These are phyloP conservation scores for Nilaparvata lugens DNA, from an alignment of 1,140 invertebrate genomes.

Conservation along the genomic window DNA sequence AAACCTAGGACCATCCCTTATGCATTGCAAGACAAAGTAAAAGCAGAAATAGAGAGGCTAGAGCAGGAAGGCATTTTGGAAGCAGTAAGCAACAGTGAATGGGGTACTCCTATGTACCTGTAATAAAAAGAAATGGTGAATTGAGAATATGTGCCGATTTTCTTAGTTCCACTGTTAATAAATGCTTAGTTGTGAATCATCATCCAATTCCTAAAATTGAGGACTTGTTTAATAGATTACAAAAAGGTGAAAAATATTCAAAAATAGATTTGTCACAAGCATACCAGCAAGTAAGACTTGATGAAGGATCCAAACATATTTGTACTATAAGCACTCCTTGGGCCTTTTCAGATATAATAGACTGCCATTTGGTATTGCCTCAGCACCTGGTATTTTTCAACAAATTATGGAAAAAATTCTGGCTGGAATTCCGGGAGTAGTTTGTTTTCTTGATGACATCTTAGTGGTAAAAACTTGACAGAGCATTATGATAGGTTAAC, in stretches of 20 bases:
- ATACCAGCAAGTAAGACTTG: constrained; percentile 9
- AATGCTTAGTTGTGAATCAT: background rate
- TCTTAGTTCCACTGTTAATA: background rate
- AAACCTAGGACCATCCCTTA: constrained; percentile 10
- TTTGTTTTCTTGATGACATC: constrained; percentile 21
- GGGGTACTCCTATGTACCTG: constrained; percentile 12
- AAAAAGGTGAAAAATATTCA: constrained; percentile 4
- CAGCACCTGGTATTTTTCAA: constrained; percentile 4
- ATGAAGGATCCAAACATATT: constrained; percentile 3
- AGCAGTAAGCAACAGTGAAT: constrained; percentile 11
- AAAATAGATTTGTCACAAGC: constrained; percentile 9
- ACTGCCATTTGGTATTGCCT: background rate
- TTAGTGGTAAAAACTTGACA: constrained; percentile 12
- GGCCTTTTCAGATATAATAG: constrained; percentile 4
- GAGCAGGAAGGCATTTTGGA: background rate
- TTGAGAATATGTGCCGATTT: background rate
- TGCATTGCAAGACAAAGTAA: constrained; percentile 13
- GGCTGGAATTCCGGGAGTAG: constrained; percentile 8
- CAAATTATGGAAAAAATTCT: constrained; percentile 21
- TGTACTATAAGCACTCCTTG: constrained; percentile 6
- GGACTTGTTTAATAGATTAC: background rate
- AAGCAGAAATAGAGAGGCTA: constrained; percentile 11
- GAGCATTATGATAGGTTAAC: constrained; percentile 9
- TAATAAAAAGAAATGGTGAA: background rate
- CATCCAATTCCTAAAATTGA: background rate